Base-by-base conservation (phyloP, 2,888 invertebrate species). In the Chirona hameri region DNA sequence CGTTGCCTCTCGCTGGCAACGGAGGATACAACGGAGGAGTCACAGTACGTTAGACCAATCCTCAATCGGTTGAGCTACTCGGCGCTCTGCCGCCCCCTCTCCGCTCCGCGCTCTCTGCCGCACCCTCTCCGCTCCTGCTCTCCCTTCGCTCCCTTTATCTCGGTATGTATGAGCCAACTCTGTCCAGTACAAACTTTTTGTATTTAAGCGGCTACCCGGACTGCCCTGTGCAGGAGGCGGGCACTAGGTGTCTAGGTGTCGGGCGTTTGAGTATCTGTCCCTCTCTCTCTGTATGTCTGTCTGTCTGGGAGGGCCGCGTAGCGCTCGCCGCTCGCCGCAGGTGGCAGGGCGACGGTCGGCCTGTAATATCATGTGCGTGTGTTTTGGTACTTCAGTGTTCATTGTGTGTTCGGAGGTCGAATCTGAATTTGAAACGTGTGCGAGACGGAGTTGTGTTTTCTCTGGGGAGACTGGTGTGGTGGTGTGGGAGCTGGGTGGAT, bases 141-240 rank as follows among this genome's bases (percentile, higher is more conserved):
- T 31, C 29, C 31, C n/a, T 3, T 60, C 60, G 1, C 24, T 69
- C 69, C 24, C 69, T 52, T 52, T 27, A 80, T 27, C 52, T 29
- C 48, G 52, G 80, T 80, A 52, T 80, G 48, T 27, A 29, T 80
- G 55, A 55, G 48, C 29, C 52, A 80, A 52, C n/a, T 80, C 52
- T 80, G 55, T 52, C 52, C 48, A 80, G 52, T 80, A 80, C 48
- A 80, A 80, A 52, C 48, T 80, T 52, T 80, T 80, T 76, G 55
- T 80, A 76, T 76, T 39, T 76, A 76, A 76, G 21, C 76, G 76
- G 21, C 76, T 76, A 46, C 39, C 39, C 76, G 76, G 76, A n/a
- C 46, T 76, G 76, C 76, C 76, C 24, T 21, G 24, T 76, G 39
- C 31, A 76, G 46, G 46, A 15, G 76, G 76, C 27, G n/a, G n/a